Evolutionary conservation across 2,888 invertebrate species (phyloP).

Genomic region (Lasioglossum zephyrum): DNA sequence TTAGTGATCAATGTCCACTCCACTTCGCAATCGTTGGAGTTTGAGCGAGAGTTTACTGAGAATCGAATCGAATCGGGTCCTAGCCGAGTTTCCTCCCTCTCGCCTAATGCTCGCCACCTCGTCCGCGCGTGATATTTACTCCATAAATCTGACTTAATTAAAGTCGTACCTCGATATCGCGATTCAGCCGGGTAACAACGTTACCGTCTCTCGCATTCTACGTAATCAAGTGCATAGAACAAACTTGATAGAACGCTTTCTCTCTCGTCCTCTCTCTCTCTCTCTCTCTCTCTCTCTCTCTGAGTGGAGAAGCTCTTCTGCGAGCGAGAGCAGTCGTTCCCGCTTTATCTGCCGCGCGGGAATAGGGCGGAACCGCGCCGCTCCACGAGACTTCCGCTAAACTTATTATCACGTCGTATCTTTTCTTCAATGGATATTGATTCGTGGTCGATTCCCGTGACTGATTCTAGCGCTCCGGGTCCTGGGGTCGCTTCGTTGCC

Average conservation of each 20-base stretch:
- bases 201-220: slow-evolving; percentile 63
- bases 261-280: not conserved
- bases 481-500: not conserved
- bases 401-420: slow-evolving; percentile 75
- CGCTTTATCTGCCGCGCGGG: slow-evolving; percentile 43
- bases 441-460: slow-evolving; percentile 21
- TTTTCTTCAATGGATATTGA: slow-evolving; percentile 50
- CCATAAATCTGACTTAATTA: slow-evolving; percentile 65
- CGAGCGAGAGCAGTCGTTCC: slow-evolving; percentile 43
- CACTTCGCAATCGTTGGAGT: slow-evolving; percentile 37
- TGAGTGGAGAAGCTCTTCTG: slow-evolving; percentile 58
- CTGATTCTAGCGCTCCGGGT: not conserved
- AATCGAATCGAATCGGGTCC: slow-evolving; percentile 42
- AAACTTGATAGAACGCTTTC: slow-evolving; percentile 55
- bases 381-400: slow-evolving; percentile 75
- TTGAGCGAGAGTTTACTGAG: slow-evolving; percentile 43
- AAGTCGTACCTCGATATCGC: slow-evolving; percentile 63
- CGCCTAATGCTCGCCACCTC: not conserved
- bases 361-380: slow-evolving; percentile 70
- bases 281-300: slow-evolving; percentile 8
- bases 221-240: slow-evolving; percentile 59
- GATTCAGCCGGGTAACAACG: slow-evolving; percentile 62
- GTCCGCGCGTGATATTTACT: slow-evolving; percentile 48
- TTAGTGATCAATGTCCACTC: slow-evolving; percentile 47
- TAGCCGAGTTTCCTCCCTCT: not conserved